Percentiles rank a stretch among this genome's conserved stretches.
These are phyloP conservation scores for Gymnarchus niloticus DNA, from an alignment of 2,113 vertebrate species.

Conservation along the genomic window DNA sequence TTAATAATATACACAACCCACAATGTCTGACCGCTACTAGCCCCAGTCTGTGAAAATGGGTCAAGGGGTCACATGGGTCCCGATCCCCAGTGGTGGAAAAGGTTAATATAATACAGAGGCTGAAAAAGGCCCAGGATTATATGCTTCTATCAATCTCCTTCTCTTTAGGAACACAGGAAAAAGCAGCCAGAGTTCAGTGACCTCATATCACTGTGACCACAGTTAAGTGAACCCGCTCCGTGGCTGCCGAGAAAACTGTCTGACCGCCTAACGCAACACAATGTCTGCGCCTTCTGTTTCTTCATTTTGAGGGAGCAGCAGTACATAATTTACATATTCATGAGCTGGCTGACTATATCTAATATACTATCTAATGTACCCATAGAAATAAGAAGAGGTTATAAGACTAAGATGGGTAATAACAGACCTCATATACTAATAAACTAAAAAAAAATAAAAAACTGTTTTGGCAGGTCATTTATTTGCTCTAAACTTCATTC, in stretches of 20 bases:
- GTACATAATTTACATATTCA: background rate
- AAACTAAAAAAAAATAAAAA: too few species aligned
- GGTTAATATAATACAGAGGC: conserved; percentile 3
- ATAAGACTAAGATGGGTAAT: background rate
- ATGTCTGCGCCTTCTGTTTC: background rate
- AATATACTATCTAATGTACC: background rate
- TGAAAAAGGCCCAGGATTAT: background rate
- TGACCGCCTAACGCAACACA: background rate
- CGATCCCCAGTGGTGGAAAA: background rate
- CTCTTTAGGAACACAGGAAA: background rate
- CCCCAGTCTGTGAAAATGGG: background rate
- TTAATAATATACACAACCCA: background rate
- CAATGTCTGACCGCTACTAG: background rate
- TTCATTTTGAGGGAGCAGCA: background rate
- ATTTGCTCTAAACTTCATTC: background rate
- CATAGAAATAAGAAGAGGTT: background rate
- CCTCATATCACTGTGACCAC: background rate
- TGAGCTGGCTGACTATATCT: background rate
- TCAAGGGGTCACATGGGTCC: background rate
- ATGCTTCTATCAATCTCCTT: background rate
- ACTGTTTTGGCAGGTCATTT: background rate
- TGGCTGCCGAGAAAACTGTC: background rate
- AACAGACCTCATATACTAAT: too few species aligned
- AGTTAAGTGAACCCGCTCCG: background rate
- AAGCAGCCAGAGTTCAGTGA: background rate